Percentiles rank a stretch among this genome's conserved stretches.
These are phyloP conservation scores for Solenopsis invicta DNA, from an alignment of 1,140 invertebrate genomes.

Conservation along the genomic window DNA sequence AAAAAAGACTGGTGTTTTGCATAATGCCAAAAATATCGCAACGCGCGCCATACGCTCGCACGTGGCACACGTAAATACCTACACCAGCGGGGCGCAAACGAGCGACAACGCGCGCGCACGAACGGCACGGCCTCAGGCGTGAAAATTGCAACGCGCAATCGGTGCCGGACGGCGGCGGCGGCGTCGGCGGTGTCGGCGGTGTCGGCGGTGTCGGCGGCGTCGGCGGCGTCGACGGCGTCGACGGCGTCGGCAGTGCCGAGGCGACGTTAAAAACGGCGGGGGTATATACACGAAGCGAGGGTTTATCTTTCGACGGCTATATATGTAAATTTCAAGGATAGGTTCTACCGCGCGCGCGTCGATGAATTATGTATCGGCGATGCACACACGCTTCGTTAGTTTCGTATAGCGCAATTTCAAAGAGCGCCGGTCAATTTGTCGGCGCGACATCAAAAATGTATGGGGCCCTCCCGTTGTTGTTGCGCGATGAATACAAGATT, in stretches of 20 bases:
- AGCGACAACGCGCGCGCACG: neutral
- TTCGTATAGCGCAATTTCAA: conserved; percentile 32
- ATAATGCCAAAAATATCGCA: conserved; percentile 46
- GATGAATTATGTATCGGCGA: conserved; percentile 49
- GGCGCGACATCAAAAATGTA: conserved; percentile 43
- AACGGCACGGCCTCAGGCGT: neutral
- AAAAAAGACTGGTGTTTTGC: conserved; percentile 40
- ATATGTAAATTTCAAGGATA: conserved; percentile 49
- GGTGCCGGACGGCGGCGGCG: neutral
- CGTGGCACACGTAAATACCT: too few relatives aligned
- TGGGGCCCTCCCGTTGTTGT: neutral
- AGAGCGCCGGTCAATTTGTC: conserved; percentile 43
- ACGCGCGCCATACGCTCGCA: neutral
- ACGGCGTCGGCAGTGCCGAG: too few relatives aligned
- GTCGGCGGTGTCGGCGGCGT: too few relatives aligned
- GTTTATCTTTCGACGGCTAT: conserved; percentile 40
- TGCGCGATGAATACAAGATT: conserved; percentile 27
- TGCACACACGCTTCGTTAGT: conserved; percentile 34
- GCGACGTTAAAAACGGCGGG: conserved; percentile 33
- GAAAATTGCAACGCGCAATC: conserved; percentile 34
- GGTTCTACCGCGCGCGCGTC: conserved; percentile 27
- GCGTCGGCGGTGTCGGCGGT: too few relatives aligned
- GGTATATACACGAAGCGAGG: neutral
- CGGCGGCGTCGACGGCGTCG: too few relatives aligned
- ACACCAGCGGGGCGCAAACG: neutral